These are phyloP conservation scores for Saturnia japonica DNA, from an alignment of 2,888 invertebrate genomes.

Conservation along the genomic window DNA sequence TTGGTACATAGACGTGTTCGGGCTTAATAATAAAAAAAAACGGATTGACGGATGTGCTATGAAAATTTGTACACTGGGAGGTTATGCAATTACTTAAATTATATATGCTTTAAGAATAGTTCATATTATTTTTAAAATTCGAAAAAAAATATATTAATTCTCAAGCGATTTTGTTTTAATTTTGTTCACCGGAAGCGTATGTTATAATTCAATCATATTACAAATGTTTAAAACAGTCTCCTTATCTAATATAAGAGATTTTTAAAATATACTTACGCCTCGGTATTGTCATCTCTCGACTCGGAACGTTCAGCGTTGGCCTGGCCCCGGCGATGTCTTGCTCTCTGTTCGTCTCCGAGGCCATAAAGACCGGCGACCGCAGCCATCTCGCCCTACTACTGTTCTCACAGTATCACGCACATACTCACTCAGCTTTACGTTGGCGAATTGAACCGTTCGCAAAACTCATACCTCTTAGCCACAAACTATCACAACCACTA, in stretches of 20 bases:
- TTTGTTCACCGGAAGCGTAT: too few relatives aligned
- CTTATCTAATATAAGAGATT: not conserved
- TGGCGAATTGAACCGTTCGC: slow-evolving; percentile 13
- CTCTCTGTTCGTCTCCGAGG: slow-evolving; percentile 87
- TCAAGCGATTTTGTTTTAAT: too few relatives aligned
- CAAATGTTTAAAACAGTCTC: too few relatives aligned
- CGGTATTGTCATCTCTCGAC: slow-evolving; percentile 80
- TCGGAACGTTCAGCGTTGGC: slow-evolving; percentile 87
- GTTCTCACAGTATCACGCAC: slow-evolving; percentile 33
- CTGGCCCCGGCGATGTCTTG: slow-evolving; percentile 74
- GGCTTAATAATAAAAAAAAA: too few relatives aligned
- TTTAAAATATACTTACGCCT: slow-evolving; percentile 71
- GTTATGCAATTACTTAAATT: too few relatives aligned
- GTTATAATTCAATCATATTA: too few relatives aligned
- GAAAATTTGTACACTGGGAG: too few relatives aligned
- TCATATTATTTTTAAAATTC: too few relatives aligned
- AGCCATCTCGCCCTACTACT: slow-evolving; percentile 81
- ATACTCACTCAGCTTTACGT: slow-evolving; percentile 27
- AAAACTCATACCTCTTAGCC: slow-evolving; percentile 28
- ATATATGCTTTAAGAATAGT: too few relatives aligned
- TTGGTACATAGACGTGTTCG: too few relatives aligned
- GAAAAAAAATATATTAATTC: too few relatives aligned
- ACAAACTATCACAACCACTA: slow-evolving; percentile 42
- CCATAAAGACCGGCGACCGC: slow-evolving; percentile 91
- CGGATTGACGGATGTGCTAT: too few relatives aligned